Conservation (phyloP, 2,888 invertebrate genomes). For the Drosophila imparisetae region DNA sequence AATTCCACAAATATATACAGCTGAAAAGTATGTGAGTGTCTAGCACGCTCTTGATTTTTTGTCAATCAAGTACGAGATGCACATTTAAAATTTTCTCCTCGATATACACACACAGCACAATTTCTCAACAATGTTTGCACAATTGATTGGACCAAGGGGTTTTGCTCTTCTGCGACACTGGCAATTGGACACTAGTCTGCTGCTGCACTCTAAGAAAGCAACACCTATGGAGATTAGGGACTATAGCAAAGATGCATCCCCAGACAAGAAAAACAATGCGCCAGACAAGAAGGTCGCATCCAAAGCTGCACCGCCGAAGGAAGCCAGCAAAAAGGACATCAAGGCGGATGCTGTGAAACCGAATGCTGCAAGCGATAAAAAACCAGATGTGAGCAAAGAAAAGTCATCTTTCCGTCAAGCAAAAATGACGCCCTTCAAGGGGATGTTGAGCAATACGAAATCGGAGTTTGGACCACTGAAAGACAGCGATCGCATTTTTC, state of each 20-base stretch:
- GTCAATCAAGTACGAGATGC: not conserved
- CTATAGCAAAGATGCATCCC: not conserved
- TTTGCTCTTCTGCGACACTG: not conserved
- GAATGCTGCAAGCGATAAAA: not conserved
- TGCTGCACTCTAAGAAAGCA: not conserved
- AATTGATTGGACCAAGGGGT: conserved; percentile 7
- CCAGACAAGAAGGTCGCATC: not conserved
- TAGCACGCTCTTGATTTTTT: not conserved
- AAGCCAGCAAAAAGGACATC: not conserved
- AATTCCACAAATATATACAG: not conserved
- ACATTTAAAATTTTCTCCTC: not conserved
- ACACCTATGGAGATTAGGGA: not conserved
- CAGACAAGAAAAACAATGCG: not conserved
- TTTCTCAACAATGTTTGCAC: conserved; percentile 3
- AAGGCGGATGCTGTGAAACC: not conserved
- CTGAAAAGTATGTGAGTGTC: not conserved
- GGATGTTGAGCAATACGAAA: conserved; percentile 85
- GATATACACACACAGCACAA: not conserved
- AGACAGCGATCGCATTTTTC: conserved; percentile 97
- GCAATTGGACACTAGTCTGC: not conserved
- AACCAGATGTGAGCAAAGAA: not conserved
- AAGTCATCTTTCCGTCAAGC: not conserved
- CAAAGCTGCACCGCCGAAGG: not conserved
- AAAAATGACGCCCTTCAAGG: conserved; percentile 82
- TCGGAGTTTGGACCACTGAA: conserved; percentile 90